Percentiles rank a stretch among this genome's conserved stretches.
Conservation (phyloP, 1,140 invertebrate genomes). For the Parapsyche elsis region DNA sequence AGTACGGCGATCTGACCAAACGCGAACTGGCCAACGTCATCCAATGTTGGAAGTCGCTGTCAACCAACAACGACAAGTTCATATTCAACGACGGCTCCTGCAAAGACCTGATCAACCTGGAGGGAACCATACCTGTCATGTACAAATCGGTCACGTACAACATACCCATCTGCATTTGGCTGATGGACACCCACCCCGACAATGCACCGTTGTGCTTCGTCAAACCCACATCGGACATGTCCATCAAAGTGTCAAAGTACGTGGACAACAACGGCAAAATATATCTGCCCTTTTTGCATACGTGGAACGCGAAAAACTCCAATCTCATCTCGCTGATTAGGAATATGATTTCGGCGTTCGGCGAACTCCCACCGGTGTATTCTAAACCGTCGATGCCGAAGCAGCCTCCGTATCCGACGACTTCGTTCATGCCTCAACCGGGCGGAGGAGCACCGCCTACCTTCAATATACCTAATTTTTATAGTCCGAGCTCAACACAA, state of each 20-base stretch:
- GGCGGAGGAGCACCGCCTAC: constrained; percentile 60
- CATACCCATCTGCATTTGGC: constrained; percentile 96
- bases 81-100: constrained; percentile 91
- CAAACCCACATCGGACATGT: constrained; percentile 94
- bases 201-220: constrained; percentile 99
- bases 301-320: constrained; percentile 89
- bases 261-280: constrained; percentile 97
- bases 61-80: constrained; percentile 68
- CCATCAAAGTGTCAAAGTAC: constrained; percentile 92
- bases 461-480: constrained; percentile 45
- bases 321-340: constrained; percentile 89
- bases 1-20: constrained; percentile 79
- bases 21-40: constrained; percentile 80
- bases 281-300: constrained; percentile 95
- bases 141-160: constrained; percentile 94
- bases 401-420: constrained; percentile 73
- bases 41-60: constrained; percentile 78
- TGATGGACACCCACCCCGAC: constrained; percentile 96
- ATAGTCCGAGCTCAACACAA: background rate
- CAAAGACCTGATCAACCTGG: constrained; percentile 85
- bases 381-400: constrained; percentile 70
- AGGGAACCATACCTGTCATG: constrained; percentile 92
- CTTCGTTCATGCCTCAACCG: constrained; percentile 75
- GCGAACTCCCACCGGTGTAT: constrained; percentile 95
- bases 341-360: constrained; percentile 93